Percentiles rank a stretch among this genome's conserved stretches.
These are phyloP conservation scores for Pilophorus perplexus DNA, from an alignment of 2,888 invertebrate genomes.

Conservation along the genomic window DNA sequence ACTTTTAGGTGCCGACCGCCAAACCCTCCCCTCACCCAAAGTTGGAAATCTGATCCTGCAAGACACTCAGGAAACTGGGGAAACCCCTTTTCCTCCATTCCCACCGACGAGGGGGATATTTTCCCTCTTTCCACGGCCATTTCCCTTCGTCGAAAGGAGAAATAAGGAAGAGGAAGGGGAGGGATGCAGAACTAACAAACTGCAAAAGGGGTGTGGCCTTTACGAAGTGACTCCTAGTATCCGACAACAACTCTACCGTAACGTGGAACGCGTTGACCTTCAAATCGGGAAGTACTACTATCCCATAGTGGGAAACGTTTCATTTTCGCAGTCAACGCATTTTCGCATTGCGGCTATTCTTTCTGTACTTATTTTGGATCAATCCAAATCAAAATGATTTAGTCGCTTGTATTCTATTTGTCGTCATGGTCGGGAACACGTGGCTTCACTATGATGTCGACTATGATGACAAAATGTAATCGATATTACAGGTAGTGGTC, in stretches of 20 bases:
- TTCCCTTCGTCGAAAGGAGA: neutral
- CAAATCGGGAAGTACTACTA: neutral
- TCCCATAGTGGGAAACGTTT: too few relatives aligned
- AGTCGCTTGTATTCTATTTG: neutral
- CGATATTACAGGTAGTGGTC: constrained; percentile 1
- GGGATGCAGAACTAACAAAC: too few relatives aligned
- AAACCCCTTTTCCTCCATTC: neutral
- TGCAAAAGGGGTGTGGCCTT: too few relatives aligned
- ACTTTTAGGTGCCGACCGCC: constrained; percentile 25
- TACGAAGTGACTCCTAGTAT: too few relatives aligned
- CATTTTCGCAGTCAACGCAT: neutral
- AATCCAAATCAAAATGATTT: neutral
- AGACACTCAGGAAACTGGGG: neutral
- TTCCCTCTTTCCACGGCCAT: neutral
- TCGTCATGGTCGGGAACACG: neutral
- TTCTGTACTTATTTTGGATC: too few relatives aligned
- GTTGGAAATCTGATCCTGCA: neutral
- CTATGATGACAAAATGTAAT: constrained; percentile 6
- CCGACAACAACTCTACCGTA: neutral
- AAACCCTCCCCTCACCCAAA: neutral
- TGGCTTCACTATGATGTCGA: neutral
- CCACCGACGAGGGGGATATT: neutral
- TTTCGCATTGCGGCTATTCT: neutral
- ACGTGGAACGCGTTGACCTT: neutral
- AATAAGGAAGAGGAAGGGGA: constrained; percentile 5